Base-by-base conservation (phyloP, 2,888 invertebrate genomes). In the Pseudeuparius sepicola region DNA sequence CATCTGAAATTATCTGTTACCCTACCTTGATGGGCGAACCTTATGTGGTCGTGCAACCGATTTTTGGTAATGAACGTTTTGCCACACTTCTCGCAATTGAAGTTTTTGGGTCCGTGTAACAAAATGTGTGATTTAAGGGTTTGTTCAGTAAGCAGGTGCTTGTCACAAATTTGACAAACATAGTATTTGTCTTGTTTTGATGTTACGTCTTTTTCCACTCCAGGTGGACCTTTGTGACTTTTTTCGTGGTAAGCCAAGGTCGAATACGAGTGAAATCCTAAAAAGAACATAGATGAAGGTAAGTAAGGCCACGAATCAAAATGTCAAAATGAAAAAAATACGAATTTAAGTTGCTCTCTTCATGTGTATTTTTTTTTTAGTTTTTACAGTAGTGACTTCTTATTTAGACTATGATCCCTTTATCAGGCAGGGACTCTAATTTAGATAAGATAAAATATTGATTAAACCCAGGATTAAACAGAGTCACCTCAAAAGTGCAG, bases 51-150 rank as follows among this genome's bases (percentile, higher is more conserved):
- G 15, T 38, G 42, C 16, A 44, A 27, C 17, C 42, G 24, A 15
- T 40, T 36, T 12, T 42, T 45, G 24, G 31, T 43, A 23, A 40
- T 37, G 32, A 40, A 43, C 5, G 43, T 41, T 29, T 38, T 43
- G 11, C 43, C 43, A 36, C 45, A 45, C 29, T 45, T 41, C 27
- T 45, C 43, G 32, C 45, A 45, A 18, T 36, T 43, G 24, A 43
- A 43, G 24, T 45, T 45, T 15, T 26, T 36, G 11, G 42, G 41
- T 14, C 43, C 45, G 25, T 45, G 45, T 15, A 44, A 14, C 12
- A 44, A 36, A 14, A 40, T 33, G 26, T 45, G 45, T 9, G 42
- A 25, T 23, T 44, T 42, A 16, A 45, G 34, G 4, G 45, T 40
- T n/a, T 42, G 36, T 6, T 44, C 42, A 12, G 40, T 45, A 6